Conservation (phyloP, 2,113 vertebrate genomes). For the Cyphomyrus plagiostoma region DNA sequence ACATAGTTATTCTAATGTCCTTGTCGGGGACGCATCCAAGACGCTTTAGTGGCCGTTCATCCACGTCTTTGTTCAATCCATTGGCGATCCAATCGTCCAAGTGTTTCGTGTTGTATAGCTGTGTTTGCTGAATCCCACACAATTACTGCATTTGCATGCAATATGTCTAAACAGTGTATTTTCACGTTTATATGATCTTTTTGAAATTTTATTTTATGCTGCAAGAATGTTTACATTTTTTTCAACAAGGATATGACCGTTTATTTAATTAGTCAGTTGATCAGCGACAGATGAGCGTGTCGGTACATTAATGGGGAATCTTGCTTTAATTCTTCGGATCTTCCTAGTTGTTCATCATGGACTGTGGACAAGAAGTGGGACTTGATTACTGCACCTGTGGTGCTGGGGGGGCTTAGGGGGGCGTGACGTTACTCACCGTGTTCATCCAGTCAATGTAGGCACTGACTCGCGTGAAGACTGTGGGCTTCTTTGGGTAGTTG, state of each 20-base stretch:
- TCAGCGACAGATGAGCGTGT: neutral
- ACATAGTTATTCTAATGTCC: neutral
- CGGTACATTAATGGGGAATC: neutral
- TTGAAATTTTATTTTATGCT: neutral
- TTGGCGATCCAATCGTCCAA: too few species aligned
- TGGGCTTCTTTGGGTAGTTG: constrained; percentile 72
- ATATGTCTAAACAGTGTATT: neutral
- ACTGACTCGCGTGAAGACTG: constrained; percentile 79
- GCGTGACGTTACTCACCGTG: constrained; percentile 53
- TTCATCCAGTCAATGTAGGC: constrained; percentile 74
- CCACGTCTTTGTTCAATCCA: too few species aligned
- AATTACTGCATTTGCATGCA: neutral
- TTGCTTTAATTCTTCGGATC: neutral
- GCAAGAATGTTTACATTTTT: too few species aligned
- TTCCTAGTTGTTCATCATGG: constrained; percentile 44
- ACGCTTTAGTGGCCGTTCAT: neutral
- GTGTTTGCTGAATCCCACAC: neutral
- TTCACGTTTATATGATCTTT: neutral
- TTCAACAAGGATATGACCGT: neutral
- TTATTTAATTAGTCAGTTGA: neutral
- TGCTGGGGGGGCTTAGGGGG: neutral
- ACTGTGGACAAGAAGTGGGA: constrained; percentile 37
- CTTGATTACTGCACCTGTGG: neutral
- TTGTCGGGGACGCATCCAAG: neutral
- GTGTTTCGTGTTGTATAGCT: neutral